Percentiles rank a stretch among this genome's conserved stretches.
Conservation (phyloP, 2,888 invertebrate genomes). For the Clunio marinus region DNA sequence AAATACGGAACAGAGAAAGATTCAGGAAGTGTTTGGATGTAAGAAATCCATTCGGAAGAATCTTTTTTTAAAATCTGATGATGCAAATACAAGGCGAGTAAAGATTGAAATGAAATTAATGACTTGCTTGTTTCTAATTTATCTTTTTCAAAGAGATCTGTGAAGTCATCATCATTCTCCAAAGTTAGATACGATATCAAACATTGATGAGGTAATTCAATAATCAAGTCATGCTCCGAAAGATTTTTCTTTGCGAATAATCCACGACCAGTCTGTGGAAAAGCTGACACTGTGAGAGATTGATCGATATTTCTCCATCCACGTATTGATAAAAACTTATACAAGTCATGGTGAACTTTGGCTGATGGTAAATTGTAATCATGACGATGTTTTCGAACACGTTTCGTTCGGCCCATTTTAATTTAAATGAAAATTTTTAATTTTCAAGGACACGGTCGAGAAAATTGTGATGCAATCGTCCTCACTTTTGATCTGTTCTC, state of each 20-base stretch:
- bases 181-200: conserved; percentile 59
- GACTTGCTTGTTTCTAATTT: conserved; percentile 43
- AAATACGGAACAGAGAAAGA: conserved; percentile 66
- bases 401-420: conserved; percentile 32
- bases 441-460: conserved; percentile 6
- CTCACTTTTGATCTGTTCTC: not conserved
- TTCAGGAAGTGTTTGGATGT: conserved; percentile 65
- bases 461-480: not conserved
- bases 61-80: conserved; percentile 59
- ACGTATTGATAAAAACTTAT: conserved; percentile 43
- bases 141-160: conserved; percentile 53
- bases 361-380: not conserved
- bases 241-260: conserved; percentile 60
- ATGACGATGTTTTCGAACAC: not conserved
- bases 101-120: conserved; percentile 62
- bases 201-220: conserved; percentile 58
- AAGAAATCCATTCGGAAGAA: conserved; percentile 59
- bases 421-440: not conserved
- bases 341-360: conserved; percentile 23
- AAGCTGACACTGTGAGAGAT: conserved; percentile 58
- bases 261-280: conserved; percentile 69
- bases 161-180: conserved; percentile 56
- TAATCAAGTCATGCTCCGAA: conserved; percentile 56
- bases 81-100: conserved; percentile 69
- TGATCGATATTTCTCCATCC: conserved; percentile 58